Percentiles rank a stretch among this genome's conserved stretches.
These are phyloP conservation scores for Pseudochirops cupreus DNA, from an alignment of 2,797 vertebrate genomes.

Conservation along the genomic window DNA sequence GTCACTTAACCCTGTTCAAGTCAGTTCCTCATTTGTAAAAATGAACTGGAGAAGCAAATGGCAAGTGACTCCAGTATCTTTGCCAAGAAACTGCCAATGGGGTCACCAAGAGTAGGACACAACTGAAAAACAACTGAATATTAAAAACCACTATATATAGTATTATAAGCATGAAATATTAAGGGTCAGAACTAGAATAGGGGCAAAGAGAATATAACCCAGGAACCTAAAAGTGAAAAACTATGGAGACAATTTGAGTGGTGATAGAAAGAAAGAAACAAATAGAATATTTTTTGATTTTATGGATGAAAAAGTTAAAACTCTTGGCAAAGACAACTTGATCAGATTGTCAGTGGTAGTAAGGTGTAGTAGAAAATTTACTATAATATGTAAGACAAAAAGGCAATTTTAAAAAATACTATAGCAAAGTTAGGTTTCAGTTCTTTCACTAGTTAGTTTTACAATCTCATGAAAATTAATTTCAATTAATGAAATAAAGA, in stretches of 20 bases:
- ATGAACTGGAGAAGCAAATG: too few species aligned
- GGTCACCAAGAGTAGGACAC: too few species aligned
- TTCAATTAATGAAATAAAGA: constrained; percentile 16
- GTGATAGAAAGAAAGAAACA: neutral
- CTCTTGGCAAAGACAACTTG: neutral
- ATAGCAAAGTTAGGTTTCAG: neutral
- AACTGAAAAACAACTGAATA: too few species aligned
- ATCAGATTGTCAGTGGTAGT: neutral
- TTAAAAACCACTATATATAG: neutral
- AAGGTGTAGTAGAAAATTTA: neutral
- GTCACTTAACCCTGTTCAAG: neutral
- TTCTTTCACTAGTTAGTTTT: neutral
- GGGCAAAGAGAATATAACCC: neutral
- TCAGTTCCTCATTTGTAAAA: too few species aligned
- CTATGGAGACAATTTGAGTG: neutral
- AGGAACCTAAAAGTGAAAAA: neutral
- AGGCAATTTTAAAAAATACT: neutral
- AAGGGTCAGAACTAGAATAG: neutral
- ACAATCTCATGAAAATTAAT: neutral
- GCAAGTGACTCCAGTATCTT: too few species aligned
- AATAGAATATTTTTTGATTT: neutral
- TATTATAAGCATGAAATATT: neutral
- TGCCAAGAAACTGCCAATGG: too few species aligned
- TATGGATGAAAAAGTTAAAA: neutral
- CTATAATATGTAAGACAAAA: neutral